phyloP scores from a whole-genome alignment of 2,113 vertebrate species.

The Vulpes vulpes region DNA sequence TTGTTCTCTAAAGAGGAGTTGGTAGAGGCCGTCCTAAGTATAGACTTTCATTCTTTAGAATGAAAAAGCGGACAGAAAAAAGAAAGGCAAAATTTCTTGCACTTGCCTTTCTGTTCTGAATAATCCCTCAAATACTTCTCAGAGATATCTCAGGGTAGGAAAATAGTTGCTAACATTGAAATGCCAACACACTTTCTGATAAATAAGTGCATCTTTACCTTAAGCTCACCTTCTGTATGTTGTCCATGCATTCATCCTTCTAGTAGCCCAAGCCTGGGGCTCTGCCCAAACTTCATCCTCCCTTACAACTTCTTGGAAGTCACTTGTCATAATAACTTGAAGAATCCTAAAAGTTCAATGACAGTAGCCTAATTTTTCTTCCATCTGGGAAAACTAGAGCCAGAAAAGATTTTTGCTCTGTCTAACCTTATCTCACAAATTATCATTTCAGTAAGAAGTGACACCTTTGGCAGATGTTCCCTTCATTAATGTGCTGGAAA shows the following conservation, averaged over 20 bases:
- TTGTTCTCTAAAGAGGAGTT: background rate
- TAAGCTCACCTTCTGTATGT: background rate
- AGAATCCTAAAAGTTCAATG: background rate
- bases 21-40: background rate
- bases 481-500: background rate
- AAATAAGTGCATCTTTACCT: background rate
- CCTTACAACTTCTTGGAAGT: background rate
- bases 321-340: background rate
- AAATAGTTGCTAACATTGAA: background rate
- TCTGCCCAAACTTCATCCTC: background rate
- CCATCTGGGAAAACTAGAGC: background rate
- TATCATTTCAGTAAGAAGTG: background rate
- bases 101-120: background rate
- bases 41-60: background rate
- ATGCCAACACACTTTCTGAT: background rate
- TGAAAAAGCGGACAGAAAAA: background rate
- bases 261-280: fast-evolving
- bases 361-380: background rate
- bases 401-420: background rate
- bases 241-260: background rate
- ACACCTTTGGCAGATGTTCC: background rate
- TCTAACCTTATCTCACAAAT: background rate
- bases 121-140: background rate
- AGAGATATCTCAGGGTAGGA: background rate
- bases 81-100: background rate